Evolutionary conservation across 2,888 invertebrate genomes (phyloP), one percentile per base, ranked within the genome.

Genomic region (Alloscopus bannaensis): DNA sequence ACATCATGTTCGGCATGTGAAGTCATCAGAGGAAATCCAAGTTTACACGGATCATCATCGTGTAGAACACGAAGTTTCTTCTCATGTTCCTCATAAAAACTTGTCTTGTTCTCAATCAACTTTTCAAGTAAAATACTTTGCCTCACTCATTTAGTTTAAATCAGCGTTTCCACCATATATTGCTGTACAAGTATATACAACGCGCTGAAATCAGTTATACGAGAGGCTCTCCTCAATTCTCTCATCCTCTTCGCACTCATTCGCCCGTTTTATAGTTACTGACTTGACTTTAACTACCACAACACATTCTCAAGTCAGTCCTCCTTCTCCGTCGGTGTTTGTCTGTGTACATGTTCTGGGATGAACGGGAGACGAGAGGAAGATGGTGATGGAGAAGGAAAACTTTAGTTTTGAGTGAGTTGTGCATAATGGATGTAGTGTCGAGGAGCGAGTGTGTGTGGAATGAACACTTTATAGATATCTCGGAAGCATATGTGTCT

Each of bases 401-500:
- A 60, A 55, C 24, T 55, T 16, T 36, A 36, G 52, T 52, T 60
- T 31, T 60, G 40, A 60, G 60, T 60, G 60, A 60, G 60, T 36
- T 36, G 36, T 60, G 26, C 47, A 65, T 65, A 65, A 65, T 65
- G 16, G 24, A 65, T 65, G 45, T 18, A 13, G n/a, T 52, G 52
- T 29, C 42, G 26, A 50, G n/a, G 55, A 55, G 55, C 24, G 26
- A 55, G 52, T 24, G 36, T 8, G 36, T n/a, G 36, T 13, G 36
- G 36, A 36, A 36, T 4, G 18, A 47, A 47, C 11, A n/a, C n/a
- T n/a, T n/a, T n/a, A n/a, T n/a, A n/a, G n/a, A n/a, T n/a, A n/a
- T n/a, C n/a, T n/a, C n/a, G n/a, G n/a, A n/a, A n/a, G n/a, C n/a
- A n/a, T n/a, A n/a, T n/a, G n/a, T n/a, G n/a, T n/a, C n/a, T n/a